Evolutionary conservation across 2,888 invertebrate species (phyloP).

Genomic region (Plebejus argus): DNA sequence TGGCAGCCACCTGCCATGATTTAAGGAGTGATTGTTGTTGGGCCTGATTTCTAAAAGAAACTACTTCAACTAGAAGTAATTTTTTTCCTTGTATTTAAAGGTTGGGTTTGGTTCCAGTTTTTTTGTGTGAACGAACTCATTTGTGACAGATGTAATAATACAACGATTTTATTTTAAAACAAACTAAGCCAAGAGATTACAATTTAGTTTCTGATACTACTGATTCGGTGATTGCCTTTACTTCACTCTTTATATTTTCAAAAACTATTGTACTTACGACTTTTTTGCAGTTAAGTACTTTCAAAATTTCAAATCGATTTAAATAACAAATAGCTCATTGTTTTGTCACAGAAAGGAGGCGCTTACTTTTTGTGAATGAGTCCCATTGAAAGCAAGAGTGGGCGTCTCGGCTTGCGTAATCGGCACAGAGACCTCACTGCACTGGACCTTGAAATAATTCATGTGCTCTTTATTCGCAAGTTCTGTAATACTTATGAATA

Average conservation of each 20-base stretch:
- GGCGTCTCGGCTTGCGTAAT: slow-evolving; percentile 33
- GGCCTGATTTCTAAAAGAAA: slow-evolving; percentile 8
- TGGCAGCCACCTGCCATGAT: slow-evolving; percentile 15
- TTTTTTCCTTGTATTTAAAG: not conserved
- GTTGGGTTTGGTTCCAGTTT: slow-evolving; percentile 6
- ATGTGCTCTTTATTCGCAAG: slow-evolving; percentile 25
- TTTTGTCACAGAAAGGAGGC: not conserved
- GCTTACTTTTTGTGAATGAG: slow-evolving; percentile 43
- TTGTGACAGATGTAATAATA: not conserved
- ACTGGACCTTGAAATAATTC: slow-evolving; percentile 30
- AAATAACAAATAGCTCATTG: slow-evolving; percentile 3
- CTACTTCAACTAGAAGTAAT: not conserved
- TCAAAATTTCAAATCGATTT: not conserved
- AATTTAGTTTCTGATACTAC: not conserved
- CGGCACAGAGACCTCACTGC: slow-evolving; percentile 11
- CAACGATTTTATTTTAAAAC: not conserved
- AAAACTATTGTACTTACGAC: no score
- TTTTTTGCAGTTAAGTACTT: not conserved
- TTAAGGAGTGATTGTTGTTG: slow-evolving; percentile 2
- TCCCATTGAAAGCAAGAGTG: slow-evolving; percentile 43
- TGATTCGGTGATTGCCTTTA: not conserved
- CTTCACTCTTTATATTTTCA: no score
- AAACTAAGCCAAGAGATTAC: not conserved
- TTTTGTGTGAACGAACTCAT: not conserved
- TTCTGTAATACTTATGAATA: slow-evolving; percentile 11